Evolutionary conservation across 2,888 invertebrate genomes (phyloP).

Genomic region (Fragum sueziense): DNA sequence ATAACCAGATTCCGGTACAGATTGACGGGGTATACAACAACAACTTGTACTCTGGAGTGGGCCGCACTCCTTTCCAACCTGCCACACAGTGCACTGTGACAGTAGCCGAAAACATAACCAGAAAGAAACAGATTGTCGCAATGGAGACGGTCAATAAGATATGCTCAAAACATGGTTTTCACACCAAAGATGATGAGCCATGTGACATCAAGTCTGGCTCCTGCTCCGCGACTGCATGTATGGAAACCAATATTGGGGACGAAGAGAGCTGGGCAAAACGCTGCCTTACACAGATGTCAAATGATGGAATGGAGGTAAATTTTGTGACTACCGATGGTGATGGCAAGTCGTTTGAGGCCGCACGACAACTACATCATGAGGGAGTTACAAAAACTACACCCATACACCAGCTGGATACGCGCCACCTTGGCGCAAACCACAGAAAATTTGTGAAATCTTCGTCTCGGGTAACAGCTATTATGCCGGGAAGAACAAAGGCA

Average conservation of each 20-base stretch:
- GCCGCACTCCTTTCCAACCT: too few species aligned
- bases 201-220: constrained; percentile 7
- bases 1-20: constrained; percentile 5
- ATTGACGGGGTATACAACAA: constrained; percentile 12
- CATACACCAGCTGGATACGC: too few species aligned
- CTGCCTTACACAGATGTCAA: neutral
- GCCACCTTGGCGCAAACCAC: too few species aligned
- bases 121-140: too few species aligned
- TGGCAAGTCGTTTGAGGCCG: constrained; percentile 3
- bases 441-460: too few species aligned
- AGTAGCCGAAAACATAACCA: too few species aligned
- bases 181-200: too few species aligned
- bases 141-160: too few species aligned
- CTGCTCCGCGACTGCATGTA: constrained; percentile 16
- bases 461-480: neutral
- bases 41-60: constrained; percentile 2
- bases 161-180: too few species aligned
- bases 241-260: constrained; percentile 15
- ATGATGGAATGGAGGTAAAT: neutral
- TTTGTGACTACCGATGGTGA: too few species aligned
- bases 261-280: neutral
- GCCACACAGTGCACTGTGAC: neutral
- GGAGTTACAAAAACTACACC: too few species aligned
- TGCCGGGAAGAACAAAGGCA: constrained; percentile 5
- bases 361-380: constrained; percentile 1